Conservation (phyloP, 2,888 invertebrate genomes). For the Coelinius sp. region DNA sequence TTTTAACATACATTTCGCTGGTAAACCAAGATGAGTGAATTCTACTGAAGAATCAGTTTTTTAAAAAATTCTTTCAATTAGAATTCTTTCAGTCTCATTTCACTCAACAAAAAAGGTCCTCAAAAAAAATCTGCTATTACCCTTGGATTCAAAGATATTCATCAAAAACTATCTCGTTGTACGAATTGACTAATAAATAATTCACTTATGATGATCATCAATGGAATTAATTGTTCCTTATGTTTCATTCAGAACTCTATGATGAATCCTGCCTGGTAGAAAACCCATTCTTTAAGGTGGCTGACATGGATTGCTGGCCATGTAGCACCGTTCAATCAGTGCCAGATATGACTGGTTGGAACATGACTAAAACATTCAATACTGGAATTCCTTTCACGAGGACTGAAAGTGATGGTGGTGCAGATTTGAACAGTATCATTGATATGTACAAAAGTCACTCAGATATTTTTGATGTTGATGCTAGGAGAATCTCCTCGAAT, state of each 20-base stretch:
- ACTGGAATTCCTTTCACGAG: conserved; percentile 75
- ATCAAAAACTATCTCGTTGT: too few species aligned
- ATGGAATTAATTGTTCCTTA: too few species aligned
- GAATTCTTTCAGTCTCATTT: too few species aligned
- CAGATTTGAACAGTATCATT: conserved; percentile 74
- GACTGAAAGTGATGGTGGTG: conserved; percentile 75
- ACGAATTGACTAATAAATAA: too few species aligned
- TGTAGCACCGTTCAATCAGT: conserved; percentile 81
- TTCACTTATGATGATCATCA: too few species aligned
- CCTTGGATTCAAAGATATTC: too few species aligned
- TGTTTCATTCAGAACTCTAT: conserved; percentile 76
- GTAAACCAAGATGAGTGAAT: too few species aligned
- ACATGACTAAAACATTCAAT: conserved; percentile 72
- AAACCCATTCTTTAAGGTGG: conserved; percentile 86
- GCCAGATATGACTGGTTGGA: conserved; percentile 77
- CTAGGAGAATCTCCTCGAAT: conserved; percentile 73
- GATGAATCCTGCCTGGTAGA: conserved; percentile 88
- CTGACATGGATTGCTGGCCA: conserved; percentile 89
- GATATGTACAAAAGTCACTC: conserved; percentile 75
- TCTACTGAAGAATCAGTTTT: too few species aligned
- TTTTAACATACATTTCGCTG: neutral
- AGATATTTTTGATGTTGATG: conserved; percentile 76
- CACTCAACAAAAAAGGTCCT: too few species aligned
- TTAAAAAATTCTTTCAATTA: too few species aligned
- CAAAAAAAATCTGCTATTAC: too few species aligned